phyloP scores from a whole-genome alignment of 2,888 invertebrate genomes.

The Caenorhabditis macrosperma region DNA sequence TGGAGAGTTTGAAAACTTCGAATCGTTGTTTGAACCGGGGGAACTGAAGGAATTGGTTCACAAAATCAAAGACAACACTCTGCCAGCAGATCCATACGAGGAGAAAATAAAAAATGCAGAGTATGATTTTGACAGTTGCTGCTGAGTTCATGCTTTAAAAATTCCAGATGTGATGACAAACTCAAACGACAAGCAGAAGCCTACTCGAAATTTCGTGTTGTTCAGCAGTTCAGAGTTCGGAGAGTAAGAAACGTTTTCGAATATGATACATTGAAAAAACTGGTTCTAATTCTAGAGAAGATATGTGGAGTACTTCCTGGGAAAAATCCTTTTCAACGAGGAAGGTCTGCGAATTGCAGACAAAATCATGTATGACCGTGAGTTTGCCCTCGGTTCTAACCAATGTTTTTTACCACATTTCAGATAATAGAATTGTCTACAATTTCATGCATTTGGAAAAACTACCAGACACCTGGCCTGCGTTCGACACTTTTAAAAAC shows the following conservation, averaged over 20 bases:
- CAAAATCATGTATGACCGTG: conserved; percentile 16
- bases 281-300: conserved; percentile 34
- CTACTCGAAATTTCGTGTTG: neutral
- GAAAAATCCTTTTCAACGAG: conserved; percentile 31
- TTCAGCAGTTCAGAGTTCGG: conserved; percentile 6
- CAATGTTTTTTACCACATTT: neutral
- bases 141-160: neutral
- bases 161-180: conserved; percentile 23
- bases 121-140: neutral
- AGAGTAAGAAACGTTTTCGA: neutral
- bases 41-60: conserved; percentile 1
- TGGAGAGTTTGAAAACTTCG: conserved; percentile 13
- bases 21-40: neutral
- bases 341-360: conserved; percentile 45
- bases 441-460: conserved; percentile 2
- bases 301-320: conserved; percentile 36
- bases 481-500: neutral
- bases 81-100: neutral
- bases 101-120: neutral
- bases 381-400: neutral
- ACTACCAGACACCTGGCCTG: conserved; percentile 6
- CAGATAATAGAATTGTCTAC: conserved; percentile 11
- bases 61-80: neutral
- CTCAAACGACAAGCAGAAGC: conserved; percentile 6
- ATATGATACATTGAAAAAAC: neutral